Evolutionary conservation across 2,888 invertebrate species (phyloP), one percentile per base, ranked within the genome.

Genomic region (Amphipoea oculea): DNA sequence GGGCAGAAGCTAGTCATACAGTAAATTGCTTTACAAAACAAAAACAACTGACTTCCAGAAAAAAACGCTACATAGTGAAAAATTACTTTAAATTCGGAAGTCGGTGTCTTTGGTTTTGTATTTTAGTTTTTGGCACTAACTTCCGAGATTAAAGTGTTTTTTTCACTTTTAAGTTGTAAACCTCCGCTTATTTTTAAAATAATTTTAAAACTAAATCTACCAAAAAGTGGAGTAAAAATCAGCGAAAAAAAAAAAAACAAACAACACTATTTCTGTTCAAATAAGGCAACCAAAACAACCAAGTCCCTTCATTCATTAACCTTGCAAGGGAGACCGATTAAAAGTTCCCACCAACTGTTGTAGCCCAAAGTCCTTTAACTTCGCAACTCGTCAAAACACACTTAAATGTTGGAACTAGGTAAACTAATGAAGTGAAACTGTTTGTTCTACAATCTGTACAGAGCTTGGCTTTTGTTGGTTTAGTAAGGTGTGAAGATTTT

Each of bases 381-480:
- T 1, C 5, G 20, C 0, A 71, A 72, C 70, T 85, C 45, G 20
- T 76, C 67, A 76, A 63, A 82, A 81, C 20, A 66, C n/a, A 82
- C 63, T 79, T 67, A 72, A 20, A 48, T 60, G 66, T 71, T 36
- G 6, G n/a, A 45, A 57, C 51, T 40, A 54, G 20, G 67, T 74
- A 73, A 79, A 69, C 12, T 63, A 76, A 74, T 72, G 51, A 73
- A 74, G 76, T 72, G 62, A 69, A 65, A 86, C n/a, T 73, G 67
- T 81, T 81, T 81, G 72, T 78, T 73, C 70, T 29, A 65, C 14
- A n/a, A 63, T 36, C n/a, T 79, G 57, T 42, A 45, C 36, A 40
- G 48, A 14, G 42, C 14, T 66, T 45, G 4, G 36, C 14, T 20
- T 23, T 82, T 67, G 48, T 42, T 62, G 14, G 20, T 51, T n/a